Evolutionary conservation across 1,140 invertebrate genomes (phyloP), one percentile per base, ranked within the genome.

Genomic region (Leptinotarsa defecta): DNA sequence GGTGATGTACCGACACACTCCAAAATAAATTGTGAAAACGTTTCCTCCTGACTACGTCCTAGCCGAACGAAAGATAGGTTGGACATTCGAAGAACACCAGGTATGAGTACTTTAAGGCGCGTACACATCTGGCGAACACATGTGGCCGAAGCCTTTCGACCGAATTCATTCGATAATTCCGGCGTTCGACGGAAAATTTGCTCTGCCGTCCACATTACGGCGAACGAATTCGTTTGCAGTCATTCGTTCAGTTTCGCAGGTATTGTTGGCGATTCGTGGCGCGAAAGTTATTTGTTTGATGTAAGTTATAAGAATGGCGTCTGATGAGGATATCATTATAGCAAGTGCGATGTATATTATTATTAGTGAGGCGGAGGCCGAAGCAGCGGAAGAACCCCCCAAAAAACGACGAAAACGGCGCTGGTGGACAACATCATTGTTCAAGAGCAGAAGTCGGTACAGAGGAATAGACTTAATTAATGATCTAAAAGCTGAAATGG

Each of bases 401-500:
- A 27, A 27, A 27, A 27, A 27, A 27, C 27, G 27, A 27, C 27
- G 27, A 27, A 52, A 52, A 52, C 49, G 70, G 17, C 67, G 72
- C 61, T 74, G 72, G 72, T 74, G 72, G 72, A 74, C 34, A 48
- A 61, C 70, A 19, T 74, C 72, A 67, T 68, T 74, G 22, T 67
- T 68, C 72, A 74, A 74, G 70, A 74, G 48, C 34, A 74, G 72
- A 74, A 34, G 63, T 68, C 61, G 72, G 65, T 74, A 72, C 57
- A 72, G 71, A 61, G 68, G 48, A n/a, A 72, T 72, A 72, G 70
- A 72, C 61, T n/a, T 74, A 69, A 68, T 69, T 20, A 34, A 68
- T 71, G 43, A 74, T 74, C 61, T 74, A 8, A 68, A 74, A 71
- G 65, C 22, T 24, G 48, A 74, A 68, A 34, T 74, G 72, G 61